Conservation (phyloP, 2,797 vertebrate species). For the Octomys mimax region DNA sequence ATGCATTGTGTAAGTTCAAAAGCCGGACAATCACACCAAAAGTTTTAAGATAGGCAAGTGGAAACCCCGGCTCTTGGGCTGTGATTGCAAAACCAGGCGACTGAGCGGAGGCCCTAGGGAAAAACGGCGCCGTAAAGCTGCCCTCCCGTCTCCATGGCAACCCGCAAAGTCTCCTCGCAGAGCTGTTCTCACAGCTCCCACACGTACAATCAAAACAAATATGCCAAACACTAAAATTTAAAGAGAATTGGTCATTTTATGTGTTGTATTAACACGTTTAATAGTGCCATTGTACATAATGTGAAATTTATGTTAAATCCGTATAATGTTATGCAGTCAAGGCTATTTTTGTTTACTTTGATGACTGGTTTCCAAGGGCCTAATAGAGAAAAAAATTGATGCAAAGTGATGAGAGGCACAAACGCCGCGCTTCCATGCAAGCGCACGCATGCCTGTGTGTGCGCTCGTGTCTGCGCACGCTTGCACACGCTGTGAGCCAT, state of each 20-base stretch:
- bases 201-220: slow-evolving; percentile 83
- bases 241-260: slow-evolving; percentile 82
- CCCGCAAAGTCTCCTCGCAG: slow-evolving; percentile 81
- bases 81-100: slow-evolving; percentile 77
- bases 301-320: slow-evolving; percentile 77
- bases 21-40: not conserved
- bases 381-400: slow-evolving; percentile 51
- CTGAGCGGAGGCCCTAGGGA: slow-evolving; percentile 74
- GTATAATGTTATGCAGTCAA: slow-evolving; percentile 46
- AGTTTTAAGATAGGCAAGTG: slow-evolving; percentile 51
- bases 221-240: slow-evolving; percentile 81
- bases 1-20: not conserved
- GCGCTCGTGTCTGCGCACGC: not conserved
- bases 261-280: slow-evolving; percentile 80
- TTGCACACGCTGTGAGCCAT: not conserved
- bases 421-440: not conserved
- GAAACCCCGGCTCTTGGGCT: slow-evolving; percentile 59
- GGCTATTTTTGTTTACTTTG: slow-evolving; percentile 69
- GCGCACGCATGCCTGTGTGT: not conserved
- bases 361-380: slow-evolving; percentile 59
- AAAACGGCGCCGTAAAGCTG: slow-evolving; percentile 62
- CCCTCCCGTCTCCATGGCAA: slow-evolving; percentile 79
- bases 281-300: slow-evolving; percentile 73
- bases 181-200: slow-evolving; percentile 79
- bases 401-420: slow-evolving; percentile 19